Conservation (phyloP, 2,888 invertebrate species). For the Orthonevra nobilis region DNA sequence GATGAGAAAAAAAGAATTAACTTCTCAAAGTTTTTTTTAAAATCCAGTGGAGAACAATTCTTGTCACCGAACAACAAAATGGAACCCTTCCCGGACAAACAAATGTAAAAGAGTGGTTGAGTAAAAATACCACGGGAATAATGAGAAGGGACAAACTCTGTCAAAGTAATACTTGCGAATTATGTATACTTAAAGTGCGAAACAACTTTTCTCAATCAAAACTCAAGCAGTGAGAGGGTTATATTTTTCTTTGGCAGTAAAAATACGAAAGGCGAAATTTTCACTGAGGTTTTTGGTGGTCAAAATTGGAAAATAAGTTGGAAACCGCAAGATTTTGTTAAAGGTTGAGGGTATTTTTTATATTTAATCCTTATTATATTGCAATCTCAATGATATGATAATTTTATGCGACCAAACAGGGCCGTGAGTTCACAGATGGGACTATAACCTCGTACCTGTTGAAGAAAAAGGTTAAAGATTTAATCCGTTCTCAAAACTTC, state of each 20-base stretch:
- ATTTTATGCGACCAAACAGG: no score
- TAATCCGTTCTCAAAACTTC: no score
- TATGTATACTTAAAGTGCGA: slow-evolving; percentile 23
- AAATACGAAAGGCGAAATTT: background rate
- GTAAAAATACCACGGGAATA: background rate
- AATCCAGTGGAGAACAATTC: background rate
- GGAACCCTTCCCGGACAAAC: background rate
- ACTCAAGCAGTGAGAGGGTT: slow-evolving; percentile 20
- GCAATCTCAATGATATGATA: no score
- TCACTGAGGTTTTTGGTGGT: slow-evolving; percentile 6
- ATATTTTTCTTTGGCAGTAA: background rate
- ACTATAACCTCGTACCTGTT: no score
- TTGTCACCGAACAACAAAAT: background rate
- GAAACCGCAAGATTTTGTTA: no score
- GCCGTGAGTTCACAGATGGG: no score
- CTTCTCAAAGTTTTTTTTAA: slow-evolving; percentile 1
- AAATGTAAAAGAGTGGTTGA: background rate
- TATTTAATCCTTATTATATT: no score
- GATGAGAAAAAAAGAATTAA: background rate
- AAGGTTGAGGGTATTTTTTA: no score
- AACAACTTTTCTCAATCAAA: slow-evolving; percentile 35
- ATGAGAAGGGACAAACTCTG: background rate
- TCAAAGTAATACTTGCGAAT: slow-evolving; percentile 15
- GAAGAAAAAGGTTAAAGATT: no score
- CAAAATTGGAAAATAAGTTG: no score